phyloP scores from a whole-genome alignment of 2,113 vertebrate species.

The Pongo abelii region DNA sequence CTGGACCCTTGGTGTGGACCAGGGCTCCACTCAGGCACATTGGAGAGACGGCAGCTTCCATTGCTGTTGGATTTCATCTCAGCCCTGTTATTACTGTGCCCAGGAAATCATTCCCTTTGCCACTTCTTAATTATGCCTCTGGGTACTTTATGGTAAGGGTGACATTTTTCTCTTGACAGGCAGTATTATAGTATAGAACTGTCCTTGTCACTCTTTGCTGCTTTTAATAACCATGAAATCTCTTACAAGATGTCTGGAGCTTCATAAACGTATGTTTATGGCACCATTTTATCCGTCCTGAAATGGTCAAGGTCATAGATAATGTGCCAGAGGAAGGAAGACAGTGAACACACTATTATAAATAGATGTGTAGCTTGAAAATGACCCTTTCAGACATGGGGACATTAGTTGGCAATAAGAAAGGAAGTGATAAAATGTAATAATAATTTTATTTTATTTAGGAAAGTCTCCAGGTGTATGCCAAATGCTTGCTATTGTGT shows the following conservation, averaged over 20 bases:
- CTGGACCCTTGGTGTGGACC: neutral
- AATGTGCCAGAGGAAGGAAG: constrained; percentile 60
- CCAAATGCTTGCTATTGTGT: neutral
- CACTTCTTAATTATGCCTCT: constrained; percentile 27
- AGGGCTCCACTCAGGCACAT: too few relatives aligned
- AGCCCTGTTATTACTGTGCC: neutral
- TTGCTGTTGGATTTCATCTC: neutral
- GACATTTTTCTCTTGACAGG: constrained; percentile 46
- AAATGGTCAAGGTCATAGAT: constrained; percentile 50
- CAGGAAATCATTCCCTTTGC: neutral
- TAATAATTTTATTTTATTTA: constrained; percentile 46
- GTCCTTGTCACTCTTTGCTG: constrained; percentile 47
- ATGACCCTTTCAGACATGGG: neutral
- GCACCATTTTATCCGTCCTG: constrained; percentile 3
- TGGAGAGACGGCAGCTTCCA: neutral
- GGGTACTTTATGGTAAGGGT: constrained; percentile 6
- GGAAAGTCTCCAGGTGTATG: constrained; percentile 21
- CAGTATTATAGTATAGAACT: neutral
- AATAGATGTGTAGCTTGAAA: constrained; percentile 54
- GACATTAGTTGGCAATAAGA: constrained; percentile 31
- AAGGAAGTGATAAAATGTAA: constrained; percentile 55
- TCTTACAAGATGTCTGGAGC: constrained; percentile 4
- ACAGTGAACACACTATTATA: constrained; percentile 32
- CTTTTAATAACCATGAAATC: constrained; percentile 42
- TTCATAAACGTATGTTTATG: constrained; percentile 52